Evolutionary conservation across 2,113 vertebrate species (phyloP).

Genomic region (Prunella fulvescens): DNA sequence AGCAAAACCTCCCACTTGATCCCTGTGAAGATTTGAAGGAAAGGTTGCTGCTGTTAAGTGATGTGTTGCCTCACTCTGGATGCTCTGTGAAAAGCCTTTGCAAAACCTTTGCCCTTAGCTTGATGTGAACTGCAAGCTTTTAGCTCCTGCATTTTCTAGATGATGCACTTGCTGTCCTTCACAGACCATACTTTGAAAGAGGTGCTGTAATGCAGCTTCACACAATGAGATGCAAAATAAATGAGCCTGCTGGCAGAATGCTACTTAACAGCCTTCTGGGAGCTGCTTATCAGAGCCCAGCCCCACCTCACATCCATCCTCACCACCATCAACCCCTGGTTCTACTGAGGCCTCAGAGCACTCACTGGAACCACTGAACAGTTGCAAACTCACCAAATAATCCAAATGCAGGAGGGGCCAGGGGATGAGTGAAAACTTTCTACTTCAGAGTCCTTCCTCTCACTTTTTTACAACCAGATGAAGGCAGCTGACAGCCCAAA

Average conservation of each 20-base stretch:
- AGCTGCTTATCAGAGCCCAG: neutral
- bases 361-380: neutral
- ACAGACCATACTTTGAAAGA: neutral
- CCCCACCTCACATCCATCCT: neutral
- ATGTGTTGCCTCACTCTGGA: neutral
- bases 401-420: neutral
- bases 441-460: neutral
- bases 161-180: neutral
- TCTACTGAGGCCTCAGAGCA: neutral
- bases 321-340: neutral
- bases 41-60: neutral
- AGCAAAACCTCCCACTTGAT: neutral
- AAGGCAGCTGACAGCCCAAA: fast-evolving
- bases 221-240: slow-evolving; percentile 3
- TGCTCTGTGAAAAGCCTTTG: neutral
- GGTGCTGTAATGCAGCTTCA: neutral
- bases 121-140: neutral
- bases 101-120: neutral
- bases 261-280: neutral
- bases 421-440: neutral
- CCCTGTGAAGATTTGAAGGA: neutral
- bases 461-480: neutral
- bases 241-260: neutral
- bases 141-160: neutral
- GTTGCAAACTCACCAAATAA: neutral